Evolutionary conservation across 2,113 vertebrate genomes (phyloP), one percentile per base, ranked within the genome.

Genomic region (Cyphomyrus discorhynchus): DNA sequence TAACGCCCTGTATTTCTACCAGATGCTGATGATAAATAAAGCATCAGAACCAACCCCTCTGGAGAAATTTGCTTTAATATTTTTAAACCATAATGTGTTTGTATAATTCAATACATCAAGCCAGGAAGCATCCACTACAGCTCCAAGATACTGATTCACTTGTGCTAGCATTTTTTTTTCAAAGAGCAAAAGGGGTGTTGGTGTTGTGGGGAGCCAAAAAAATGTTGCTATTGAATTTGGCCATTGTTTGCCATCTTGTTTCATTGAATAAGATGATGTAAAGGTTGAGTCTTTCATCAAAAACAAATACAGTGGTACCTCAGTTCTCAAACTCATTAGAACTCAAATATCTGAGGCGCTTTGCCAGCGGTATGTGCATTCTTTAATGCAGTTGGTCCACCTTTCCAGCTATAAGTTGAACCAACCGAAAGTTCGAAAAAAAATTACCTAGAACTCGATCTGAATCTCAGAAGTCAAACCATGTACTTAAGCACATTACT

Each of bases 131-230:
- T 47, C n/a, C 5, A 1, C 31, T 87, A 52, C 86, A 56, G 52
- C 50, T 24, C 31, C 27, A 15, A 39, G 31, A 15, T 24, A 58
- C 5, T 42, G 50, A 19, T 45, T 42, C 58, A 53, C 86, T 87
- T 58, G 86, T 56, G 86, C 42, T 87, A 58, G 52, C 86, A 87
- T 53, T 87, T 87, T 88, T n/a, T n/a, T 66, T 74, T 74, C 70
- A 74, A 9, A 74, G 13, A 15, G 15, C 52, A 50, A 42, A n/a
- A 27, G 6, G 11, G 42, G 3, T 31, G 21, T 62, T 3, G 13
- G 24, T 70, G 56, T 15, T 42, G 5, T 13, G 3, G 2, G 27
- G 42, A 31, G 24, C 2, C 7, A 24, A 47, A 13, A 6, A 86
- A 45, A 35, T 50, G 46, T 62, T 50, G 88, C 8, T 66, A 31